These are phyloP conservation scores for Crocallis elinguaria DNA, from an alignment of 2,888 invertebrate species.

Conservation along the genomic window DNA sequence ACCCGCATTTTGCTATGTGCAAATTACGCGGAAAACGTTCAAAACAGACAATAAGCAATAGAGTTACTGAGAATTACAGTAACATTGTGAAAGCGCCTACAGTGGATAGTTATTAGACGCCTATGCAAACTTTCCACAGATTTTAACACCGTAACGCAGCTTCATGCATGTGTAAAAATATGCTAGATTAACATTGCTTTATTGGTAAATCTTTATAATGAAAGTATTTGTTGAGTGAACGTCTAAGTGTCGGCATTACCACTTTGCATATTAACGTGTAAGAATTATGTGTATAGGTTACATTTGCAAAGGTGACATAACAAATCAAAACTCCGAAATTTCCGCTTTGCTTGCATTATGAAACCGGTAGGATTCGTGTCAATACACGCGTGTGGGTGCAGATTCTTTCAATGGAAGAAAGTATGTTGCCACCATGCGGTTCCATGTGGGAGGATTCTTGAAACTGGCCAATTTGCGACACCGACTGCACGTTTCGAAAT, in stretches of 20 bases:
- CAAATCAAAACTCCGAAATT: conserved; percentile 64
- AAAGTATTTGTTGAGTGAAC: conserved; percentile 29
- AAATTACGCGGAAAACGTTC: conserved; percentile 41
- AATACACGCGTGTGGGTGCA: conserved; percentile 59
- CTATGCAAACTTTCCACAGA: conserved; percentile 63
- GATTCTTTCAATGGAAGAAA: conserved; percentile 78
- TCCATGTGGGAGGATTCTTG: conserved; percentile 51
- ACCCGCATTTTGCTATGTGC: conserved; percentile 29
- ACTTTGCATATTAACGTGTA: conserved; percentile 45
- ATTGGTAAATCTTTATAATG: conserved; percentile 27
- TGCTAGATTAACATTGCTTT: conserved; percentile 31
- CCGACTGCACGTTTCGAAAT: conserved; percentile 7
- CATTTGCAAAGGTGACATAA: conserved; percentile 60
- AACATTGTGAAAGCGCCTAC: conserved; percentile 60
- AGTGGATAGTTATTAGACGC: conserved; percentile 46
- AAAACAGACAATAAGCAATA: conserved; percentile 45
- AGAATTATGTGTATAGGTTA: conserved; percentile 47
- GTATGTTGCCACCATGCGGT: conserved; percentile 45
- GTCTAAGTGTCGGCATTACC: conserved; percentile 25
- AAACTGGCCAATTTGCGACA: conserved; percentile 51
- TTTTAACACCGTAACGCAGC: conserved; percentile 46
- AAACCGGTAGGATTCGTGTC: conserved; percentile 75
- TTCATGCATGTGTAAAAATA: conserved; percentile 29
- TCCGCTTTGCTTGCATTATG: conserved; percentile 68
- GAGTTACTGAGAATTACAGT: conserved; percentile 52